phyloP scores from a whole-genome alignment of 1,140 invertebrate genomes.

The Tetramorium simillimum region DNA sequence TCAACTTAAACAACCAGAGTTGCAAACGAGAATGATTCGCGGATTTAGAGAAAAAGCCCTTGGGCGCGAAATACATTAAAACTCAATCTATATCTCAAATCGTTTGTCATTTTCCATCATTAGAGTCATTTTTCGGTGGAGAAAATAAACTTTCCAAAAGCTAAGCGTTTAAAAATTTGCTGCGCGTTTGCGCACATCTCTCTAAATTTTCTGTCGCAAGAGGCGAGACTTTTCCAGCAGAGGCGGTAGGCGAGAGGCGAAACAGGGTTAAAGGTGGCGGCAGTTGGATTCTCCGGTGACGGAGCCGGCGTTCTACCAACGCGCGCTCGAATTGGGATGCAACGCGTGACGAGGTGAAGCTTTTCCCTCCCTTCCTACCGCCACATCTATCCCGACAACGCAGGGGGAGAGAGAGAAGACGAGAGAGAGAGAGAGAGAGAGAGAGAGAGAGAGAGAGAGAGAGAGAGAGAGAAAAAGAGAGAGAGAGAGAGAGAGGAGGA shows the following conservation, averaged over 20 bases:
- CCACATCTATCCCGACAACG: slow-evolving; percentile 52
- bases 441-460: neutral
- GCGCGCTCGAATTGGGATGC: slow-evolving; percentile 57
- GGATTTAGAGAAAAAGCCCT: neutral
- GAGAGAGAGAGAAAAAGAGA: neutral
- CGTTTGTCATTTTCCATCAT: neutral
- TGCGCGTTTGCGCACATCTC: neutral
- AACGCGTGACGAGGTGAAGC: slow-evolving; percentile 53
- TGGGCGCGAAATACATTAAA: neutral
- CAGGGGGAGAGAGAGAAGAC: neutral
- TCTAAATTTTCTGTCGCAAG: neutral
- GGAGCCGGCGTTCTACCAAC: slow-evolving; percentile 15
- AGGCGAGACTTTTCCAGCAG: neutral
- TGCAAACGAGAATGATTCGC: neutral
- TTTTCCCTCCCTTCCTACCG: neutral
- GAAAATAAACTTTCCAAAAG: neutral
- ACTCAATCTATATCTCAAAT: neutral
- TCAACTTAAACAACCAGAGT: neutral
- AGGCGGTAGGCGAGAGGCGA: neutral
- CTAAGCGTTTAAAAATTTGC: neutral
- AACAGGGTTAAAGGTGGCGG: slow-evolving; percentile 23
- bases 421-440: neutral
- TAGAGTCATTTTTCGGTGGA: neutral
- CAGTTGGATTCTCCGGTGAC: slow-evolving; percentile 30
- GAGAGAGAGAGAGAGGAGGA: neutral